Percentiles rank a stretch among this genome's conserved stretches.
Conservation (phyloP, 2,888 invertebrate species). For the Seira musarum region DNA sequence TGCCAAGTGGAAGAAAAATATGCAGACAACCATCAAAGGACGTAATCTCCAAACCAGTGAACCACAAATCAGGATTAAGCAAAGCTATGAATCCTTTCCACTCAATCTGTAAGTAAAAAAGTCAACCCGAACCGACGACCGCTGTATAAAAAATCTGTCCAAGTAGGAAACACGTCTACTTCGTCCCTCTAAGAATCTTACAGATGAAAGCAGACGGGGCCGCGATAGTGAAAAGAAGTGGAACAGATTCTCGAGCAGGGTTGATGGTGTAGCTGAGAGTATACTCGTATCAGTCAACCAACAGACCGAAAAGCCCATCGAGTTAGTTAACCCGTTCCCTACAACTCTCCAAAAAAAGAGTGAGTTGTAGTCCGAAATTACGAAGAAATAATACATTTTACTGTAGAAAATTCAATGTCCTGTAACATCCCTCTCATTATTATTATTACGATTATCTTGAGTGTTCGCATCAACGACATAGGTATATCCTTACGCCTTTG, state of each 20-base stretch:
- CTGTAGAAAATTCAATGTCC: conserved; percentile 22
- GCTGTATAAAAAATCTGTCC: too few species aligned
- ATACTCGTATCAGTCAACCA: conserved; percentile 3
- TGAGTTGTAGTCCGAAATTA: too few species aligned
- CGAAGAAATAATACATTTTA: background rate
- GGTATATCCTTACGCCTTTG: too few species aligned
- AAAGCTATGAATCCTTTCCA: conserved; percentile 39
- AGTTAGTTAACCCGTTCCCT: too few species aligned
- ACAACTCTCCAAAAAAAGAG: too few species aligned
- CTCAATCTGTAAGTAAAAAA: conserved; percentile 46
- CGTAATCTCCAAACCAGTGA: conserved; percentile 41
- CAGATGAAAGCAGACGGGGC: too few species aligned
- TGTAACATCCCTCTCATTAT: conserved; percentile 29
- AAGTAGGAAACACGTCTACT: too few species aligned
- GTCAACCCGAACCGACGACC: conserved; percentile 21
- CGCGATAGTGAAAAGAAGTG: background rate
- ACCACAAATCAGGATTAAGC: conserved; percentile 53
- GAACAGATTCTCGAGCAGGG: background rate
- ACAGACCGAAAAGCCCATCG: conserved; percentile 8
- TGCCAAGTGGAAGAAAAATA: conserved; percentile 22
- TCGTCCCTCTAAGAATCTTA: too few species aligned
- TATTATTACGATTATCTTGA: background rate
- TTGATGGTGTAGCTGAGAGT: background rate
- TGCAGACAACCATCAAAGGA: conserved; percentile 45
- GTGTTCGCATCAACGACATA: too few species aligned